These are phyloP conservation scores for Masnerella sp. DNA, from an alignment of 2,888 invertebrate genomes.

Conservation along the genomic window DNA sequence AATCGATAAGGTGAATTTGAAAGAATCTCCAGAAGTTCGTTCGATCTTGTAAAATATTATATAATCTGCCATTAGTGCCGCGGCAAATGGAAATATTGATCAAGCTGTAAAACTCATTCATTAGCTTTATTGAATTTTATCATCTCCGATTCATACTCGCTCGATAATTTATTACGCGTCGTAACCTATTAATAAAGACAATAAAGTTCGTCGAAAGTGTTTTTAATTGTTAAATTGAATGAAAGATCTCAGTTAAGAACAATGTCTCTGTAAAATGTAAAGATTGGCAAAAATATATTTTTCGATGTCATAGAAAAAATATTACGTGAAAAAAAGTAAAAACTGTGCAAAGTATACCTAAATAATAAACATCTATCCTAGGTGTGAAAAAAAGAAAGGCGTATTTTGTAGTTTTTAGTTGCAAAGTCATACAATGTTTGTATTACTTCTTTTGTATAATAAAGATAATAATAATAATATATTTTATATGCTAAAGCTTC, in stretches of 20 bases:
- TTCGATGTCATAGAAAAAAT: not conserved
- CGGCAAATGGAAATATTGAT: slow-evolving; percentile 36
- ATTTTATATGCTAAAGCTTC: slow-evolving; percentile 50
- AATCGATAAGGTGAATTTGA: slow-evolving; percentile 41
- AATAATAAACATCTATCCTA: no score
- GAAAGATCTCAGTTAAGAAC: not conserved
- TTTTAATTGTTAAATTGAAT: slow-evolving; percentile 16
- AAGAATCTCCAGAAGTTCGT: slow-evolving; percentile 39
- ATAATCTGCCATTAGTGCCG: slow-evolving; percentile 29
- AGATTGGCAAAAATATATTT: no score
- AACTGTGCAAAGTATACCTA: no score
- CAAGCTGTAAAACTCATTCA: slow-evolving; percentile 33
- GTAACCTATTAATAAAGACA: slow-evolving; percentile 22
- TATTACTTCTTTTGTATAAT: slow-evolving; percentile 2
- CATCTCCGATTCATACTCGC: slow-evolving; percentile 24
- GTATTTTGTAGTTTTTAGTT: slow-evolving; percentile 7
- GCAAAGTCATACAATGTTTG: slow-evolving; percentile 6
- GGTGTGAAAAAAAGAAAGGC: no score
- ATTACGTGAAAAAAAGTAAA: no score
- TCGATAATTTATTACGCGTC: slow-evolving; percentile 29
- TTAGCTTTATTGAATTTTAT: slow-evolving; percentile 43
- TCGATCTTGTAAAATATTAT: slow-evolving; percentile 45
- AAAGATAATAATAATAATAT: slow-evolving; percentile 42
- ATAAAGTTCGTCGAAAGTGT: slow-evolving; percentile 25
- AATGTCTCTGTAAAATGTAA: not conserved